A percentile compares a stretch with the other conserved stretches of the same genome.
Conservation (phyloP, 2,113 vertebrate species). For the Semnornis frantzii region DNA sequence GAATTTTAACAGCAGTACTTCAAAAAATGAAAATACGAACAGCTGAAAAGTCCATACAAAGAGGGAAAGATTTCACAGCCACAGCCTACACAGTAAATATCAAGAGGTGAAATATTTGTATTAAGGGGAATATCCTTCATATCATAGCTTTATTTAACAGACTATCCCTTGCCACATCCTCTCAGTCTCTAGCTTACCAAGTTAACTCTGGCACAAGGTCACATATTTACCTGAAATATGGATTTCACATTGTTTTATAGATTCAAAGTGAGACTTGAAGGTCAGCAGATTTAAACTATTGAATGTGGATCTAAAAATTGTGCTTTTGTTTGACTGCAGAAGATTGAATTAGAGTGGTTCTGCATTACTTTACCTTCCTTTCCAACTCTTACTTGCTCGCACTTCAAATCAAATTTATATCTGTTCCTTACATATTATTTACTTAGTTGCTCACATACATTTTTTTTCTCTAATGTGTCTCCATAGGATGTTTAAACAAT, state of each 20-base stretch:
- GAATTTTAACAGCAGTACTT: slow-evolving; percentile 67
- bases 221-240: slow-evolving; percentile 40
- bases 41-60: background rate
- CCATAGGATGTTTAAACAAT: background rate
- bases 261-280: slow-evolving; percentile 4
- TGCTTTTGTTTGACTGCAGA: background rate
- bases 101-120: slow-evolving; percentile 32
- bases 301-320: background rate
- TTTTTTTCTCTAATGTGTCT: background rate
- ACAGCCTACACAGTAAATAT: slow-evolving; percentile 27
- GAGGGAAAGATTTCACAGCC: slow-evolving; percentile 6
- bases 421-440: background rate
- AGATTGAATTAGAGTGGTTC: background rate
- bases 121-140: slow-evolving; percentile 7
- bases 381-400: background rate
- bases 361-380: background rate
- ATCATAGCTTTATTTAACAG: slow-evolving; percentile 10
- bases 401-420: background rate
- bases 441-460: background rate
- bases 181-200: background rate
- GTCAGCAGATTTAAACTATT: slow-evolving; percentile 1
- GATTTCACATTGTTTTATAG: slow-evolving; percentile 16
- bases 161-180: background rate
- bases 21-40: slow-evolving; percentile 31
- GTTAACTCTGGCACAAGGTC: background rate